phyloP scores from a whole-genome alignment of 2,113 vertebrate species.

The Vimba vimba region DNA sequence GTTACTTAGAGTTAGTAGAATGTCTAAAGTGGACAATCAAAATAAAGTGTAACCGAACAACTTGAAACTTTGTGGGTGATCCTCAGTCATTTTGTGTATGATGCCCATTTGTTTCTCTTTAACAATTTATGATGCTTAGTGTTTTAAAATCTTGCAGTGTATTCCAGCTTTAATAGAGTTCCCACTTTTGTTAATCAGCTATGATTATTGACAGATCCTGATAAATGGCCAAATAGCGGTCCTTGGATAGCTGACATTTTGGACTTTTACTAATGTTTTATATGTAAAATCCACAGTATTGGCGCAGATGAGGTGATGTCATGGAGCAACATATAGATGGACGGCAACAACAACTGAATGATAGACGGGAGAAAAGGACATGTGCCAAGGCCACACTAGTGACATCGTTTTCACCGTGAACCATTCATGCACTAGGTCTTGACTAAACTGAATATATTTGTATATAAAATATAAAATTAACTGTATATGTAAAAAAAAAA shows the following conservation, averaged over 20 bases:
- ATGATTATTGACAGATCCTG: background rate
- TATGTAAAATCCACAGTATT: conserved; percentile 67
- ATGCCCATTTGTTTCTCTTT: too few relatives aligned
- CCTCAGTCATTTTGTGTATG: too few relatives aligned
- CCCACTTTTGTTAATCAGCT: background rate
- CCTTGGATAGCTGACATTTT: background rate
- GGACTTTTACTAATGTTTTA: background rate
- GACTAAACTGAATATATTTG: conserved; percentile 65
- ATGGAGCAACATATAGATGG: conserved; percentile 42
- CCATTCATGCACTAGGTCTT: conserved; percentile 65
- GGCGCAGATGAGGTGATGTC: conserved; percentile 74
- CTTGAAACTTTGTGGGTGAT: too few relatives aligned
- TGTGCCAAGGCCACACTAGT: conserved; percentile 46
- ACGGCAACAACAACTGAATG: background rate
- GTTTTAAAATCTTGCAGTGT: background rate
- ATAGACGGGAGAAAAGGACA: conserved; percentile 8
- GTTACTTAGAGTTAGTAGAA: too few relatives aligned
- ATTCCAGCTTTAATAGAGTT: background rate
- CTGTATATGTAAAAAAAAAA: conserved; percentile 32
- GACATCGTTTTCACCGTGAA: conserved; percentile 60
- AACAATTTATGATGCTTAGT: too few relatives aligned
- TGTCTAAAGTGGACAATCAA: too few relatives aligned
- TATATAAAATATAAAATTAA: conserved; percentile 64
- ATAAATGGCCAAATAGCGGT: background rate
- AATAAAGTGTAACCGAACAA: too few relatives aligned